Percentiles rank a stretch among this genome's conserved stretches.
Evolutionary conservation across 2,113 vertebrate genomes (phyloP).

Genomic region (Gallinago media): DNA sequence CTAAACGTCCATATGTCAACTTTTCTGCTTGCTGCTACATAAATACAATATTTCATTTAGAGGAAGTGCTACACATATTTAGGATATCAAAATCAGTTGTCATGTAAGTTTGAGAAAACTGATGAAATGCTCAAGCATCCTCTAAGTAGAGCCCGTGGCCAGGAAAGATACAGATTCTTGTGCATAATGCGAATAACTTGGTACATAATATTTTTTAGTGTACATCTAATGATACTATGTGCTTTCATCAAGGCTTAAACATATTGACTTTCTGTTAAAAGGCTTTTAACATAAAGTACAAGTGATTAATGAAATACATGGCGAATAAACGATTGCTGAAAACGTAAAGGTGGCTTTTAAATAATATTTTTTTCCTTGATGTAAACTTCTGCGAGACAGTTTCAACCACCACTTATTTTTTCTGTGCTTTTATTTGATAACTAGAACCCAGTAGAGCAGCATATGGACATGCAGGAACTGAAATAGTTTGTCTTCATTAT

Average conservation of each 20-base stretch:
- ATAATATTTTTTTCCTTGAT: slow-evolving; percentile 3
- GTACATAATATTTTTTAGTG: neutral
- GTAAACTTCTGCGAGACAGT: slow-evolving; percentile 67
- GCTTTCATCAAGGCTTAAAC: slow-evolving; percentile 37
- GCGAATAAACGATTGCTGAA: slow-evolving; percentile 19
- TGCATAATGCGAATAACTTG: neutral
- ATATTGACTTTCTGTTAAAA: slow-evolving; percentile 75
- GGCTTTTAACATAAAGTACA: slow-evolving; percentile 73
- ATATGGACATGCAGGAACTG: slow-evolving; percentile 83
- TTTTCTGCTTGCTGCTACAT: slow-evolving; percentile 17
- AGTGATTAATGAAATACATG: slow-evolving; percentile 46
- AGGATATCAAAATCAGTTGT: neutral
- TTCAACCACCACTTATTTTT: slow-evolving; percentile 69
- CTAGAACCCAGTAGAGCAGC: slow-evolving; percentile 67
- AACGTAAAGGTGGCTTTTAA: slow-evolving; percentile 42
- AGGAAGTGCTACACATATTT: neutral
- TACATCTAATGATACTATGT: neutral
- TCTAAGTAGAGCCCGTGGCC: neutral
- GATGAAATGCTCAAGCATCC: neutral
- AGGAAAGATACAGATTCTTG: neutral
- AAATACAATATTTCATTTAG: neutral
- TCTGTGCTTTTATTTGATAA: slow-evolving; percentile 76
- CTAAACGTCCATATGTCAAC: neutral
- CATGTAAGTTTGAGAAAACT: neutral
- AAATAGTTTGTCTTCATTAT: slow-evolving; percentile 87